Base-by-base conservation (phyloP, 2,113 vertebrate genomes). In the Odontophorus gujanensis region DNA sequence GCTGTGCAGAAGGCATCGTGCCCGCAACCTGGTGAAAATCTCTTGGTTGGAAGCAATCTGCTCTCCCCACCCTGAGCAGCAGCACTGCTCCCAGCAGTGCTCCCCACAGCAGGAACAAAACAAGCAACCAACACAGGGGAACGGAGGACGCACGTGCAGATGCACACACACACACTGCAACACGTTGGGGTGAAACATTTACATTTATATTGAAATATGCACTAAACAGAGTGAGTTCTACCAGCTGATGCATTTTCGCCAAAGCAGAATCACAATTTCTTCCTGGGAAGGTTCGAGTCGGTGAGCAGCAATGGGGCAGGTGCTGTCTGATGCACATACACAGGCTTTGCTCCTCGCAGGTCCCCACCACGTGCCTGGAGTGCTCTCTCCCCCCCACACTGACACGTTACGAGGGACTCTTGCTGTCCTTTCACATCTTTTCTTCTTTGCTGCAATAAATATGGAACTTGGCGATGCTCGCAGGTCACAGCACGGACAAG, bases 161-260 rank as follows among this genome's bases (percentile, higher is more conserved):
- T 55, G 32, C 72, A 61, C 47, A 79, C 47, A 95, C 81, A 94
- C 85, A 96, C 93, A 89, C 88, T 67, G 94, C 38, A 48, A 81
- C 73, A 93, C 34, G 2, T 75, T 95, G 92, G 95, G 95, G 93
- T 96, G 97, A 97, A 97, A 98, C 96, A 97, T 86, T 92, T 93
- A 98, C 95, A 95, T 98, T 98, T 98, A 97, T 98, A 97, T 97
- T 73, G 97, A 94, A 93, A 94, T 95, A 97, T 76, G 94, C 96
- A 96, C 96, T 96, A 96, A 93, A 97, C 97, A 97, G 93, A 94
- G 96, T 81, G 95, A 96, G 93, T 75, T 94, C 97, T 96, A 98
- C 96, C 95, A 87, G 96, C 94, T 62, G 81, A 96, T 91, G 97
- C 93, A 81, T 95, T 94, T 93, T 97, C 92, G 96, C 96, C 97